Evolutionary conservation across 2,888 invertebrate genomes (phyloP), one percentile per base, ranked within the genome.

Genomic region (Drosophila hawaiiensis): DNA sequence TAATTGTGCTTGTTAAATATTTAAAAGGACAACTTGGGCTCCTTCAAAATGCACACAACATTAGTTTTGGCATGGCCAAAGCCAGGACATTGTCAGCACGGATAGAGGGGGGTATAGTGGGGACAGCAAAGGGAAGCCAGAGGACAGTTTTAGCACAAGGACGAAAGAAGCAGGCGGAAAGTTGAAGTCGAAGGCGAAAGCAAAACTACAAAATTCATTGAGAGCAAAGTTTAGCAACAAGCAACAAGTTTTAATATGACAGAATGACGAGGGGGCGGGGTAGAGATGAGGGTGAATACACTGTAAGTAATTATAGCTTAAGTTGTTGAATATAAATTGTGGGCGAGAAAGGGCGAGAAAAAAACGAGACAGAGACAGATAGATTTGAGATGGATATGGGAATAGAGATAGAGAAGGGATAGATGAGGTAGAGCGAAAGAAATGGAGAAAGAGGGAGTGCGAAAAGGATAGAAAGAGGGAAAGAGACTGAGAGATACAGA

Each of bases 131-230:
- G 49, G 39, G 29, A 60, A 62, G 74, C 28, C 43, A 74, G 43
- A 61, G 63, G 63, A 68, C 63, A 68, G 55, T 60, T 65, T 60
- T 52, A 35, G 33, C 55, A 61, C 53, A 47, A 62, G 65, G 55
- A 68, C 49, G 31, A 49, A 33, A 58, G 50, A 33, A 53, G 49
- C 59, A 66, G 56, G 53, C 55, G 35, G 64, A 64, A 66, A 62
- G 84, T 71, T 68, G 76, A 75, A 68, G 58, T 29, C 58, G 41
- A 58, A 56, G 74, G 70, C 76, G 68, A 79, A 71, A 63, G 68
- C 80, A 53, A 78, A 87, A 84, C 86, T 89, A 81, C 87, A 84
- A 87, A 87, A 87, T 87, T 87, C 86, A 87, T 88, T 87, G 90
- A 87, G 90, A 87, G 84, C 90, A 84, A 84, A 78, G 88, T 82